Base-by-base conservation (phyloP, 2,888 invertebrate species). In the Minunthozetes semirufus region DNA sequence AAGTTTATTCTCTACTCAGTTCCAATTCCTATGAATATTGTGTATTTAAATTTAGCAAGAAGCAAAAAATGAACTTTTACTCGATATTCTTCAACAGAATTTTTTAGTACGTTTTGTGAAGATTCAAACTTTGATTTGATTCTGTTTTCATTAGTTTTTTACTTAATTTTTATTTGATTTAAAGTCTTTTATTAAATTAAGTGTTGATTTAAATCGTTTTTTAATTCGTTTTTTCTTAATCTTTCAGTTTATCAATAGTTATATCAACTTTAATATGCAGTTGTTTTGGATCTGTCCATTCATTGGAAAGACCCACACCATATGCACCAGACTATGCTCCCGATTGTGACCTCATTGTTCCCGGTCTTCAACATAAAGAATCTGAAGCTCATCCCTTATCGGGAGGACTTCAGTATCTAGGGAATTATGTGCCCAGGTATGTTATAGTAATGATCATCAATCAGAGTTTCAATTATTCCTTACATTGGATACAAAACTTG, bases 311-410 rank as follows among this genome's bases (percentile, higher is more conserved):
- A 11, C 75, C 78, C 25, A 75, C 78, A 11, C 78, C 78, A 17
- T 72, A 76, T 27, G 76, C 73, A 50, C 77, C 78, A 1, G 77
- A 75, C 42, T 76, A 75, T 48, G 72, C 75, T 8, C 75, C 77
- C 1, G 78, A 78, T 13, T 78, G 78, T 76, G 78, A 78, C 25
- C 61, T 78, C 6, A 76, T 78, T 17, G 77, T 78, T 1, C 76
- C 76, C 53, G 77, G 76, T 19, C 75, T 72, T 9, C 29, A 29
- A 17, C 29, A 5, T 19, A 1, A 17, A 4, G 63, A 63, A 17
- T 13, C 19, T 72, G 42, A 73, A 56, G 22, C 4, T 5, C 0
- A 11, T 1, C 71, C 76, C 1, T 48, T 77, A 15, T 75, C 77
- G 13, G 66, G 72, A 19, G 78, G 76, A 38, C 50, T 77, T 6